phyloP scores from a whole-genome alignment of 2,113 vertebrate species.

The Cinclus cinclus region DNA sequence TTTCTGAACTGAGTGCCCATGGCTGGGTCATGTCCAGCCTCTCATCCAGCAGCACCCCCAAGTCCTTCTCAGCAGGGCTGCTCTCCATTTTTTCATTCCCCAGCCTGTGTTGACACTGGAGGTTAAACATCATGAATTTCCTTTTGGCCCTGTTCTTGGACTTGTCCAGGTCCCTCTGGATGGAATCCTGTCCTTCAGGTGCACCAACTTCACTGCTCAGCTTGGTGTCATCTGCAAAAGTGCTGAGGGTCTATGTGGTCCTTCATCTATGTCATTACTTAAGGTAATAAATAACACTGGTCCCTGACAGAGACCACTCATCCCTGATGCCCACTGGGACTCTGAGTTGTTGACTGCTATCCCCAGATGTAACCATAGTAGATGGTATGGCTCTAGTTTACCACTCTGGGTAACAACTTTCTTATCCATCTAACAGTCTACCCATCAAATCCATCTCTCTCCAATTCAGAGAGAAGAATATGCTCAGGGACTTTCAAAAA shows the following conservation, averaged over 20 bases:
- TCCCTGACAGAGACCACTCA: not conserved
- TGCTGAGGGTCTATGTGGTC: not conserved
- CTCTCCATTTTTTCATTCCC: accelerated
- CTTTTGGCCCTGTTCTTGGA: not conserved
- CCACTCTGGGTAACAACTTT: not conserved
- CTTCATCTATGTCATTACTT: not conserved
- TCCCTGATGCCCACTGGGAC: not conserved
- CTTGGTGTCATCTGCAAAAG: not conserved
- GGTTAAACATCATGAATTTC: not conserved
- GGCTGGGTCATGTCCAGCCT: not conserved
- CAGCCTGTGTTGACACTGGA: not conserved
- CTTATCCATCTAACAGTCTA: not conserved
- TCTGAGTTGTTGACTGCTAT: not conserved
- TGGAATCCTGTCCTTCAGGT: not conserved
- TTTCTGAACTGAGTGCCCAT: not conserved
- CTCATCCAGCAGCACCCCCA: not conserved
- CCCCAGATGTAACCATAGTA: not conserved
- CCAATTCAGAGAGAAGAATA: not conserved
- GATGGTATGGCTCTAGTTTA: not conserved
- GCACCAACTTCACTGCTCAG: not conserved
- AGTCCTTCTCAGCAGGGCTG: not conserved
- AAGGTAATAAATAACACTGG: not conserved
- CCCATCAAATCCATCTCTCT: not conserved
- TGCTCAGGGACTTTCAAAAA: not conserved
- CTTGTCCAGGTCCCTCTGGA: not conserved